Evolutionary conservation across 1,140 invertebrate species (phyloP), one percentile per base, ranked within the genome.

Genomic region (Bombus haemorrhoidalis): DNA sequence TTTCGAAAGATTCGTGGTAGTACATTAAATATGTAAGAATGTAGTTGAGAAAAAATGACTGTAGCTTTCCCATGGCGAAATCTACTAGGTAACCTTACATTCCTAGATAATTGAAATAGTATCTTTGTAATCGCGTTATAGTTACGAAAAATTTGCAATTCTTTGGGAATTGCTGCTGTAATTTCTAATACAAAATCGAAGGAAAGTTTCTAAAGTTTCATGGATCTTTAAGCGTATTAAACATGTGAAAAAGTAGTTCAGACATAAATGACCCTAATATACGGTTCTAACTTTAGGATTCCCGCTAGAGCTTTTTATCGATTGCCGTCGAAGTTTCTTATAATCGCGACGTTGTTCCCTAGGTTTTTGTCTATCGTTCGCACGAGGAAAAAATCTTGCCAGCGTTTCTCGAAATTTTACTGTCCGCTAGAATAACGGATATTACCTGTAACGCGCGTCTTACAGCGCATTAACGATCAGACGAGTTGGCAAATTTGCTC

Each of bases 241-340:
- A 22, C 25, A 68, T 32, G 22, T 13, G 53, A 28, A 43, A 72
- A 74, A 83, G 32, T 68, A 66, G 62, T 32, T 39, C 59, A 47
- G 28, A 53, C 39, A 77, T 57, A 77, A 76, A 75, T 39, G 43
- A 83, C 72, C 62, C 9, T 66, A 37, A 83, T 83, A 13, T 39
- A 28, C 43, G 37, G 34, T 75, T 77, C 73, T 62, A 76, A 64
- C 59, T 68, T 57, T 83, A 83, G 66, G 47, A 53, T 72, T 79
- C 41, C 5, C 41, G 41, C 41, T 47, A 41, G 34, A 57, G 34
- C 15, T 34, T 77, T 77, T 39, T 83, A 83, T 83, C 81, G 81
- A 83, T 83, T 41, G 22, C 32, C 72, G 25, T 28, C 69, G n/a
- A 8, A 72, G 28, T 72, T 41, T 8, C 69, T 41, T n/a, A 28